Evolutionary conservation across 2,888 invertebrate genomes (phyloP).

Genomic region (Lasioglossum calceatum): DNA sequence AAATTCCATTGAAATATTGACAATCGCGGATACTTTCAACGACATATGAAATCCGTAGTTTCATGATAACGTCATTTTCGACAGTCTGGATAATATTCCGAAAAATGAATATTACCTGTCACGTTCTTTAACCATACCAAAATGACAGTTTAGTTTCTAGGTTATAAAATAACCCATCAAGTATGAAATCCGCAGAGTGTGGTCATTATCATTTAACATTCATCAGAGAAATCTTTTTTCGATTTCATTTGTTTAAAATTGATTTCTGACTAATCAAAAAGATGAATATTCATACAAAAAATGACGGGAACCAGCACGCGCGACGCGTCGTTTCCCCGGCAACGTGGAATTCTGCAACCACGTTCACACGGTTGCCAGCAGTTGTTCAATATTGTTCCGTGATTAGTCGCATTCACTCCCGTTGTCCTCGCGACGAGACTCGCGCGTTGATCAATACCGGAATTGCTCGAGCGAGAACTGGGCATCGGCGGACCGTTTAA

Average conservation of each 20-base stretch:
- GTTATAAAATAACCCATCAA: neutral
- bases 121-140: neutral
- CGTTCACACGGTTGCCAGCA: neutral
- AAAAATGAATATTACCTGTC: neutral
- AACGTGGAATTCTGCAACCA: neutral
- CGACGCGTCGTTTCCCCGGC: neutral
- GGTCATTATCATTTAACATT: neutral
- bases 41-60: too few species aligned
- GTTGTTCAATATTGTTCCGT: slow-evolving; percentile 15
- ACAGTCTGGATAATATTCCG: neutral
- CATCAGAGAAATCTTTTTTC: neutral
- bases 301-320: neutral
- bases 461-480: slow-evolving; percentile 15
- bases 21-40: too few species aligned
- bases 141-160: neutral
- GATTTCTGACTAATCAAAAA: neutral
- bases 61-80: neutral
- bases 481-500: neutral
- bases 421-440: neutral
- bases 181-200: neutral
- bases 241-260: neutral
- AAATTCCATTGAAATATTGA: too few species aligned
- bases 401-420: slow-evolving; percentile 21
- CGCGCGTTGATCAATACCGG: slow-evolving; percentile 20
- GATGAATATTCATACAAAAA: neutral